A percentile compares a stretch with the other conserved stretches of the same genome.
Evolutionary conservation across 2,113 vertebrate species (phyloP).

Genomic region (Rhynchomys soricoides): DNA sequence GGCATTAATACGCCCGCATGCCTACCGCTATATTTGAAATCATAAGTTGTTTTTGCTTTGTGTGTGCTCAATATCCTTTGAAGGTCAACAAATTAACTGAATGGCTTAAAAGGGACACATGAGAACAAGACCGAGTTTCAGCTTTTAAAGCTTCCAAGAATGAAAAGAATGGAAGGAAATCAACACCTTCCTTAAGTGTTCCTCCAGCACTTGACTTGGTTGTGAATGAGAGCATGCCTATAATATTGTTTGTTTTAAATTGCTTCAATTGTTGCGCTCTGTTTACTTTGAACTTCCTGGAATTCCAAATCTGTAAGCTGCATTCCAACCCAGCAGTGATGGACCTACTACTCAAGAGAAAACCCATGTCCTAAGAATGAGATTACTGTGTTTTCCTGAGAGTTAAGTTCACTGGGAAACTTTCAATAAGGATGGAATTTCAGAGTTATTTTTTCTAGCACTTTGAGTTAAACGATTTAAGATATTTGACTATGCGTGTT

Average conservation of each 20-base stretch:
- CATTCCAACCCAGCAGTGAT: slow-evolving; percentile 52
- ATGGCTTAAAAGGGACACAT: background rate
- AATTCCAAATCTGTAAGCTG: slow-evolving; percentile 68
- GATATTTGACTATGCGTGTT: background rate
- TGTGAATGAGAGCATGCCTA: slow-evolving; percentile 49
- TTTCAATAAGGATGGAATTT: slow-evolving; percentile 47
- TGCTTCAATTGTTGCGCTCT: slow-evolving; percentile 65
- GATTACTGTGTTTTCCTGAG: slow-evolving; percentile 60
- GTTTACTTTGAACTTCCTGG: slow-evolving; percentile 73
- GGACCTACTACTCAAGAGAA: background rate
- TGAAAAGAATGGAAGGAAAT: slow-evolving; percentile 46
- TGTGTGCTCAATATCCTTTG: background rate
- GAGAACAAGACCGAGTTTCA: slow-evolving; percentile 60
- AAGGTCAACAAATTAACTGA: slow-evolving; percentile 17
- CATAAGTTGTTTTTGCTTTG: slow-evolving; percentile 3
- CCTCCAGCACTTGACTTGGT: slow-evolving; percentile 70
- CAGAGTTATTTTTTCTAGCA: slow-evolving; percentile 49
- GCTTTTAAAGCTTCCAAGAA: slow-evolving; percentile 48
- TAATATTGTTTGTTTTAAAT: slow-evolving; percentile 73
- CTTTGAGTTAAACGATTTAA: slow-evolving; percentile 24
- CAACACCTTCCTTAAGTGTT: slow-evolving; percentile 53
- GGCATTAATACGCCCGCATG: background rate
- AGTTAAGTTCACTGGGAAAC: slow-evolving; percentile 58
- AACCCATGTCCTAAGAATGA: slow-evolving; percentile 18
- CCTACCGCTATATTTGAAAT: background rate